phyloP scores from a whole-genome alignment of 2,113 vertebrate species.

The Dicrurus megarhynchus region DNA sequence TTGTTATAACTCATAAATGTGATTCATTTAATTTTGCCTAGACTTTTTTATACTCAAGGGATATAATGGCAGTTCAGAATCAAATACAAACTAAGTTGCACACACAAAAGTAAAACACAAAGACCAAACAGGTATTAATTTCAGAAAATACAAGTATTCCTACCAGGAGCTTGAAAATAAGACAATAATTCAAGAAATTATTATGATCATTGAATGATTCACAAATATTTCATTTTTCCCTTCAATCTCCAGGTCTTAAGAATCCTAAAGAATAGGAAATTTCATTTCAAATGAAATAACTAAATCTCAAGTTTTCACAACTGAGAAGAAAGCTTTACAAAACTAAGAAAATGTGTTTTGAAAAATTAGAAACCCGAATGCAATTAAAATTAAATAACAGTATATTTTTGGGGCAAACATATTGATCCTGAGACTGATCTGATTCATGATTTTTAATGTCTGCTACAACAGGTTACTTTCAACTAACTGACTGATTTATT shows the following conservation, averaged over 20 bases:
- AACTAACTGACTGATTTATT: not conserved
- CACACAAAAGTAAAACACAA: not conserved
- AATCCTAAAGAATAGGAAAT: not conserved
- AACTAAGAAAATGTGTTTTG: not conserved
- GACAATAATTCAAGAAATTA: not conserved
- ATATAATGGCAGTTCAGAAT: not conserved
- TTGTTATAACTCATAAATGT: not conserved
- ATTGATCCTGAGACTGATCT: not conserved
- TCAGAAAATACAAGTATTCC: not conserved
- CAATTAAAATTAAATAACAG: not conserved
- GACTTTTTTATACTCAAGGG: not conserved
- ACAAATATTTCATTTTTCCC: not conserved
- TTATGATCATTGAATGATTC: not conserved
- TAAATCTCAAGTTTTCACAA: not conserved
- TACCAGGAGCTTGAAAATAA: not conserved
- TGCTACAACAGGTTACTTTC: not conserved
- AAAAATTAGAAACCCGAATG: not conserved
- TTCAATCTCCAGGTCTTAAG: not conserved
- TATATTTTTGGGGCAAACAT: not conserved
- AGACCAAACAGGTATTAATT: not conserved
- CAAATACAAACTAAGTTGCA: not conserved
- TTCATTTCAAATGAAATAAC: not conserved
- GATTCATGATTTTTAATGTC: not conserved
- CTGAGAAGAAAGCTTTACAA: not conserved
- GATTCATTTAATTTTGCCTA: not conserved